Evolutionary conservation across 2,113 vertebrate species (phyloP), one percentile per base, ranked within the genome.

Genomic region (Geococcyx californianus): DNA sequence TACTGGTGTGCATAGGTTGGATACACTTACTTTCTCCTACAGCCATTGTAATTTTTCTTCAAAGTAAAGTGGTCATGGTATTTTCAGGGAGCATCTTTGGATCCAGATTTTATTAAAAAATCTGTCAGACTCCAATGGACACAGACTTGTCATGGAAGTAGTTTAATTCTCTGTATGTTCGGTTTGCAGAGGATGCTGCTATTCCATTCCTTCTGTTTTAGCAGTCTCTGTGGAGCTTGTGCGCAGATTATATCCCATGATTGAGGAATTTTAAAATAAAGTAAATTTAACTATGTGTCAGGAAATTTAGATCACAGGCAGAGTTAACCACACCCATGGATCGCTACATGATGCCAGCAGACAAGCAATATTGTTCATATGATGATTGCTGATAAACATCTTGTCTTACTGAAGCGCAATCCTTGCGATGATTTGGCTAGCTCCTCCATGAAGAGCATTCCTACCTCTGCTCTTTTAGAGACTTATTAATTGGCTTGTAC

Each of bases 1-100:
- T 90, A 44, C 73, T 92, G 87, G 86, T 1, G 23, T 59, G 90
- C 31, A 73, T 83, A 94, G 93, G 84, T 92, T 63, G 26, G n/a
- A 51, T 77, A 13, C 45, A 9, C 18, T 42, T 51, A 84, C 38
- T 84, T 93, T 64, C 93, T 80, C 68, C 73, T 80, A 42, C 44
- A 73, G 70, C 34, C 31, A n/a, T 28, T 74, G 31, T 47, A 36
- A 59, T 28, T 76, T 62, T 47, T 56, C 29, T 29, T 31, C 25
- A 28, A 54, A 70, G 38, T 60, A 69, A n/a, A 67, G 25, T 55
- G 84, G 6, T 44, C 1, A 1, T 10, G 7, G 44, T 56, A 63
- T 9, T 83, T 79, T 74, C 52, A 76, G 12, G 13, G 9, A 42
- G 15, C 18, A 62, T 64, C 52, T 86, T 86, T 63, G 67, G 34